phyloP scores from a whole-genome alignment of 2,888 invertebrate species.

The Girardia tigrina region DNA sequence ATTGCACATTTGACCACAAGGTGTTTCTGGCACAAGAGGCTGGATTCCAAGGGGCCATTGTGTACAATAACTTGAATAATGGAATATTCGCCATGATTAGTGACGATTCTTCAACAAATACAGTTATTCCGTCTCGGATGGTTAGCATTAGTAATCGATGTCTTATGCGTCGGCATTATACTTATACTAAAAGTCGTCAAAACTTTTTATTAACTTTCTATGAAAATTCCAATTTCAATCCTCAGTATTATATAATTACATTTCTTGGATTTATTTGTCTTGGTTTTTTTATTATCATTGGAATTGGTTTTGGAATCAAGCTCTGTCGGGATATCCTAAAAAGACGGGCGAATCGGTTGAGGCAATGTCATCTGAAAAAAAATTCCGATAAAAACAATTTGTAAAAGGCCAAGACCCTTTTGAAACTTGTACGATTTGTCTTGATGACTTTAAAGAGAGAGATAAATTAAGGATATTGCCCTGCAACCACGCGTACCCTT shows the following conservation, averaged over 20 bases:
- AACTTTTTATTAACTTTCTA: background rate
- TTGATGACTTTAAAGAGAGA: constrained; percentile 88
- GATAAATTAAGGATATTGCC: constrained; percentile 83
- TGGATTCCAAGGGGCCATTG: background rate
- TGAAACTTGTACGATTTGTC: constrained; percentile 93
- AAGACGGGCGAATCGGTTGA: constrained; percentile 67
- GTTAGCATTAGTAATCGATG: too few relatives aligned
- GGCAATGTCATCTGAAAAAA: constrained; percentile 71
- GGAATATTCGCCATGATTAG: background rate
- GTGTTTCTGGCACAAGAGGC: background rate
- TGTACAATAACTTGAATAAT: background rate
- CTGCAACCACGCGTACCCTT: constrained; percentile 89
- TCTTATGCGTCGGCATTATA: too few relatives aligned
- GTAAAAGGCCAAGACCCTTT: constrained; percentile 71
- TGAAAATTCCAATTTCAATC: background rate
- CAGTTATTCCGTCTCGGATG: too few relatives aligned
- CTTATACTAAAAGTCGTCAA: too few relatives aligned
- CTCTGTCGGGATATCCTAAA: background rate
- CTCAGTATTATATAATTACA: background rate
- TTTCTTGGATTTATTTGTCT: background rate
- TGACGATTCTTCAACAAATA: too few relatives aligned
- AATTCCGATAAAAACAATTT: too few relatives aligned
- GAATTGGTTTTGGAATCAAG: background rate
- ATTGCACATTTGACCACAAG: background rate
- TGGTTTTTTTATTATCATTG: background rate